Percentiles rank a stretch among this genome's conserved stretches.
phyloP scores from a whole-genome alignment of 1,140 invertebrate species.

The Leptopilina clavipes region DNA sequence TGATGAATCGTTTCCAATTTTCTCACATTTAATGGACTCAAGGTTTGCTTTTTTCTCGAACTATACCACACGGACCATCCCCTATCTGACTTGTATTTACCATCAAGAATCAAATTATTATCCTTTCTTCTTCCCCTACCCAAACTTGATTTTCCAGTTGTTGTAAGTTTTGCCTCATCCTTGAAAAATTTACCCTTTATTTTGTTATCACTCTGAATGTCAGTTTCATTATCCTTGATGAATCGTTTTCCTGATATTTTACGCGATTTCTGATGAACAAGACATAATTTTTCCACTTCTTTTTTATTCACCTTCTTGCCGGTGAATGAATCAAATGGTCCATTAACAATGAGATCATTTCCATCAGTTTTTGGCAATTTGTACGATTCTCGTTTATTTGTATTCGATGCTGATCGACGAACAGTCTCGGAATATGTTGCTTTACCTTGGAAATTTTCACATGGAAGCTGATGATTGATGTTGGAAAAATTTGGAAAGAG shows the following conservation, averaged over 20 bases:
- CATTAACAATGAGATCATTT: constrained; percentile 15
- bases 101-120: constrained; percentile 39
- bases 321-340: neutral
- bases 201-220: neutral
- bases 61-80: constrained; percentile 65
- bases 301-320: constrained; percentile 38
- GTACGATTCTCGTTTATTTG: constrained; percentile 48
- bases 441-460: constrained; percentile 41
- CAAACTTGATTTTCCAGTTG: neutral
- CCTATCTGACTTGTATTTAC: constrained; percentile 52
- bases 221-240: constrained; percentile 26
- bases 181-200: neutral
- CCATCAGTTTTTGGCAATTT: constrained; percentile 41
- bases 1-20: constrained; percentile 63
- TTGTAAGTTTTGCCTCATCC: neutral
- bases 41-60: constrained; percentile 57
- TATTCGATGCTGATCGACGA: constrained; percentile 55
- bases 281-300: constrained; percentile 47
- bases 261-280: constrained; percentile 50
- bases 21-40: constrained; percentile 53
- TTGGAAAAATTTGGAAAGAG: constrained; percentile 13
- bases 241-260: constrained; percentile 38
- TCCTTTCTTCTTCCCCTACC: constrained; percentile 43
- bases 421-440: constrained; percentile 69
- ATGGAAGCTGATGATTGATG: neutral